These are phyloP conservation scores for Chrysochloris asiatica DNA, from an alignment of 2,113 vertebrate genomes.

Conservation along the genomic window DNA sequence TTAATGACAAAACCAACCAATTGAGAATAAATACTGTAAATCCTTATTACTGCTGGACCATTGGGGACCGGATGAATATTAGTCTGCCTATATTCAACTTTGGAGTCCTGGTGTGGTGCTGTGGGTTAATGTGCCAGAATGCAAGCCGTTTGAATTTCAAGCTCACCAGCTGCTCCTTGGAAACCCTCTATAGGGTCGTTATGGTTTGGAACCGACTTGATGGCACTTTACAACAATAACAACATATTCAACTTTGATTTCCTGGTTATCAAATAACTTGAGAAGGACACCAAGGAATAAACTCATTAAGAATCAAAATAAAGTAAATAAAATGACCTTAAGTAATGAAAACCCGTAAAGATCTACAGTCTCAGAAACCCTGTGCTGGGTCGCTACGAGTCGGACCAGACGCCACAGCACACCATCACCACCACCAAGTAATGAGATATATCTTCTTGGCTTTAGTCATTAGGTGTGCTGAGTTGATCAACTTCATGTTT, in stretches of 20 bases:
- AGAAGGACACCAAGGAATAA: neutral
- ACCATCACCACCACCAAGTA: neutral
- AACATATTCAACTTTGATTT: neutral
- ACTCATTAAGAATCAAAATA: neutral
- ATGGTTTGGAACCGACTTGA: too few species aligned
- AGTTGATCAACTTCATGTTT: neutral
- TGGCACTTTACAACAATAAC: too few species aligned
- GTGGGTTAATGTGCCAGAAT: too few species aligned
- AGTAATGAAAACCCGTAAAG: too few species aligned
- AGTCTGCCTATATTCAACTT: neutral
- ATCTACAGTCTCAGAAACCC: too few species aligned
- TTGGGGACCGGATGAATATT: neutral
- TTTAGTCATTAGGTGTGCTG: neutral
- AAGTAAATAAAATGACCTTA: neutral
- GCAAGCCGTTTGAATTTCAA: too few species aligned
- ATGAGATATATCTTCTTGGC: neutral
- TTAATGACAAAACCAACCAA: neutral
- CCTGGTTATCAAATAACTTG: conserved; percentile 20
- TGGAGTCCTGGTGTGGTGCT: conserved; percentile 25
- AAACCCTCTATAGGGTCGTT: too few species aligned
- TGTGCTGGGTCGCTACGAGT: too few species aligned
- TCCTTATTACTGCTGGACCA: neutral
- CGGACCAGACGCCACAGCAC: too few species aligned
- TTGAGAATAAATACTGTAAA: neutral
- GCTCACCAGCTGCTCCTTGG: too few species aligned